Evolutionary conservation across 2,113 vertebrate species (phyloP).

Genomic region (Rissa tridactyla): DNA sequence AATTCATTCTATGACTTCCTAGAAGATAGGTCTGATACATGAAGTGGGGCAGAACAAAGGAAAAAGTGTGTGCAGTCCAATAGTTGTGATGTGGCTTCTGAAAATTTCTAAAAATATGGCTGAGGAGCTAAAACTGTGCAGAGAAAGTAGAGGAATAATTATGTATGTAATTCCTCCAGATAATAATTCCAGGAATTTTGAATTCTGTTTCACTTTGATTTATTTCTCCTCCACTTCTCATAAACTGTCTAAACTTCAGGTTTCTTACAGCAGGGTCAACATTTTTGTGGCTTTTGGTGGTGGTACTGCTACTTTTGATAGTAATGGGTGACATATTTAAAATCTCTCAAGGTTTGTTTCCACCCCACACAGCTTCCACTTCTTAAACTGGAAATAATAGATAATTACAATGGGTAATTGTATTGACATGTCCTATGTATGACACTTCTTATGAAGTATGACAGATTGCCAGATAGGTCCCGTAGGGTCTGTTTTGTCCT

Average conservation of each 20-base stretch:
- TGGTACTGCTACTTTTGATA: not conserved
- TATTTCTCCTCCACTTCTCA: not conserved
- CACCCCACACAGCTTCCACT: not conserved
- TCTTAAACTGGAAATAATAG: not conserved
- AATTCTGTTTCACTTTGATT: not conserved
- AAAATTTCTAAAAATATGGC: not conserved
- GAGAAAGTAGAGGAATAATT: not conserved
- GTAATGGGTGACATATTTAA: not conserved
- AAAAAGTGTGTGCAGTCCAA: not conserved
- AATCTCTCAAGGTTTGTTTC: not conserved
- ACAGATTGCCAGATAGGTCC: not conserved
- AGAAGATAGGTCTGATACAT: not conserved
- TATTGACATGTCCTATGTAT: not conserved
- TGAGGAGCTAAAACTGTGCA: not conserved
- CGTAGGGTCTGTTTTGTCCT: not conserved
- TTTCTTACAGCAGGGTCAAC: not conserved
- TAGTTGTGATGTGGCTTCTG: not conserved
- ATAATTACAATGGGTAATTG: not conserved
- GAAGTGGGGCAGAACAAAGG: accelerated
- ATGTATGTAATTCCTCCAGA: not conserved
- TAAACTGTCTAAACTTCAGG: not conserved
- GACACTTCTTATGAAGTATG: not conserved
- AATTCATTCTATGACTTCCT: not conserved
- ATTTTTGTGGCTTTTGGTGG: not conserved
- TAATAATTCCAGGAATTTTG: not conserved